Evolutionary conservation across 1,140 invertebrate species (phyloP), one percentile per base, ranked within the genome.

Genomic region (Ips typographus): DNA sequence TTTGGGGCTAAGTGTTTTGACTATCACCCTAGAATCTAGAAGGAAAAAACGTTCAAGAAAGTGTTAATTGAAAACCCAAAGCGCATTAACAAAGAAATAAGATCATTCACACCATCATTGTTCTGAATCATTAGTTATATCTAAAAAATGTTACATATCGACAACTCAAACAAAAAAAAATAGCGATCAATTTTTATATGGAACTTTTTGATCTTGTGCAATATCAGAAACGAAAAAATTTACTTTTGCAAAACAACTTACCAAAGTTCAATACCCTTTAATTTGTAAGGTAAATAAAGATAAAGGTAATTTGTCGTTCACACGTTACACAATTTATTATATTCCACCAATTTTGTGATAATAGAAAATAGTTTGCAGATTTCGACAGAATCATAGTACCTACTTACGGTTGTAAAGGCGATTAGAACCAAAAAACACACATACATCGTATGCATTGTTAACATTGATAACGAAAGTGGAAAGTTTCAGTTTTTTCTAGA

Each of bases 241-340:
- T n/a, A 37, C 47, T 51, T 60, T 67, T 44, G 37, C 44, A 52
- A 59, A 59, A 52, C 47, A 67, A 52, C 40, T 52, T 42, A 40
- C 52, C 41, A 22, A n/a, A 53, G 65, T 59, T 67, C 65, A 67
- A 67, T 60, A 51, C 5, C 4, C 65, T 59, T 40, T 67, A 59
- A 67, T 67, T 59, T 67, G 59, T 67, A 51, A 41, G 47, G 57
- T 60, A 67, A 67, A 67, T 43, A 67, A 49, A 56, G 53, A 56
- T 43, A 43, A 42, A 67, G 36, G 3, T 37, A 67, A 67, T 59
- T 67, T 59, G 57, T 51, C 41, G 8, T 67, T 67, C 42, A 42
- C 65, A 59, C 57, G n/a, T 67, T 59, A 67, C 42, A 38, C 47
- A 67, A 67, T 65, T 65, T 65, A 65, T 65, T 65, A 22, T 22